Evolutionary conservation across 2,113 vertebrate genomes (phyloP), one percentile per base, ranked within the genome.

Genomic region (Montifringilla adamsi): DNA sequence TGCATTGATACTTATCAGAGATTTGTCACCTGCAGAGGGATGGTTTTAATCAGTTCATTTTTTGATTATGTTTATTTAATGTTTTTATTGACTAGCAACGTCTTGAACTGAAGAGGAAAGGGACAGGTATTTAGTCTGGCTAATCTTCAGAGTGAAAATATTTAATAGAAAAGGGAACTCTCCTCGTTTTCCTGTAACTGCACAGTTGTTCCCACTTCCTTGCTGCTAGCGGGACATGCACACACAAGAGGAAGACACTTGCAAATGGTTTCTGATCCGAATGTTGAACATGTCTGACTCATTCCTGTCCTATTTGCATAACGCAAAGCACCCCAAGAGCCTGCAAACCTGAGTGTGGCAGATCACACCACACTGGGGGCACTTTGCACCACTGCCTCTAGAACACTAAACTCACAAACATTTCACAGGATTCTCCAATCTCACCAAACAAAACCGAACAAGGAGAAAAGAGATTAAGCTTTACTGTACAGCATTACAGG

Each of bases 151-250:
- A 41, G 43, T 9, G 8, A 72, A 13, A 60, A 11, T 19, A 27
- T 37, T 76, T 52, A 39, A 84, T 20, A 89, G 66, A 89, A 83
- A 60, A 6, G 2, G 89, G 90, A 94, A 89, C 82, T 83, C 21
- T 49, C 69, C 58, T 72, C 27, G 2, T 94, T 83, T 90, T 91
- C 79, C 79, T 74, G 84, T 86, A 95, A 89, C 58, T 91, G 78
- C 7, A 9, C 41, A 44, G 39, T 68, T 88, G 79, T 19, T 90
- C 79, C 80, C 37, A 88, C 82, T 95, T 97, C 94, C 87, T 88
- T 86, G 81, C 85, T 50, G 72, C 75, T 47, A 22, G 37, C 13
- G 35, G 67, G 91, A 91, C 81, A 50, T 0, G 9, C 33, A 88
- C 49, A 49, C 33, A 20, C 47, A 78, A 76, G 77, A 89, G 72